Base-by-base conservation (phyloP, 2,113 vertebrate species). In the Mesoclemmys tuberculata region DNA sequence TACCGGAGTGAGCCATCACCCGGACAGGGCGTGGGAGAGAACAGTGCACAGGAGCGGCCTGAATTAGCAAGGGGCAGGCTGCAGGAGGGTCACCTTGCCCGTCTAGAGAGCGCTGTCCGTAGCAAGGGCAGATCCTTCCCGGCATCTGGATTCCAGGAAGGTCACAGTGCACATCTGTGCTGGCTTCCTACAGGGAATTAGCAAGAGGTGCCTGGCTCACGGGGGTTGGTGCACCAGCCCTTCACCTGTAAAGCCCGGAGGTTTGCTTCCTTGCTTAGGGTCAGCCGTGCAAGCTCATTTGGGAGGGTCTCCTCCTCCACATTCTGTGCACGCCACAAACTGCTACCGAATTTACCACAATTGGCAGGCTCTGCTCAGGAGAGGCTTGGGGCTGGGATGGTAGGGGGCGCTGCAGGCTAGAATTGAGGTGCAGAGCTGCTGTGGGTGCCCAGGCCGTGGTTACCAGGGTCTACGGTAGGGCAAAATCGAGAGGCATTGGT, bases 1-100 rank as follows among this genome's bases (percentile, higher is more conserved):
- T 98, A 82, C 98, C 98, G 0, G 98, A 98, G 92, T 98, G 97
- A 98, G 89, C 5, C 0, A 21, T 52, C 46, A 27, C 0, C 21
- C 1, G 3, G 51, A 26, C 86, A 10, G 31, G 49, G 41, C 58
- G 77, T 19, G 54, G 52, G 54, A 85, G 54, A 38, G 29, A 52
- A 49, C 29, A 4, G 56, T 85, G 44, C 55, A 31, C 82, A 41
- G 44, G 74, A 68, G 24, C 56, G 68, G 74, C 51, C 31, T 14
- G 26, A 10, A 35, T 31, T 22, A n/a, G 58, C 31, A 71, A 55
- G 2, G 26, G 24, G 83, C 48, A 71, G 31, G 74, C 38, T 88
- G 74, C 49, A 55, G 35, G n/a, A 75, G 80, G 74, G 26, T 48
- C 12, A 64, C 38, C n/a, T 16, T 54, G 7, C 74, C 22, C 38